A percentile compares a stretch with the other conserved stretches of the same genome.
phyloP scores from a whole-genome alignment of 2,888 invertebrate genomes.

The Caenorhabditis sp. region DNA sequence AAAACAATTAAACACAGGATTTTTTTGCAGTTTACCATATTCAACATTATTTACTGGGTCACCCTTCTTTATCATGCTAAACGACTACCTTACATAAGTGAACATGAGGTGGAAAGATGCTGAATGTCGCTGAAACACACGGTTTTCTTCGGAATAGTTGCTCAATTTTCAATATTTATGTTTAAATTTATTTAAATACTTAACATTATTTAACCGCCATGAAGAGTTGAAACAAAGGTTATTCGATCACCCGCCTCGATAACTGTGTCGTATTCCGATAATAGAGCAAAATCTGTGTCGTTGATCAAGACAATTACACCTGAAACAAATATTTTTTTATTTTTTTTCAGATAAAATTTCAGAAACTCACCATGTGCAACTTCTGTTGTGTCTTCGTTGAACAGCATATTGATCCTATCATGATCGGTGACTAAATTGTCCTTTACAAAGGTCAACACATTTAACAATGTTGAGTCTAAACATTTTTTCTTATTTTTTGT shows the following conservation, averaged over 20 bases:
- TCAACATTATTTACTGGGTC: conserved; percentile 61
- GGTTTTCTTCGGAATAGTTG: neutral
- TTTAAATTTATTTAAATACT: neutral
- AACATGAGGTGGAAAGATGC: conserved; percentile 39
- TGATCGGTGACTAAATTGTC: conserved; percentile 34
- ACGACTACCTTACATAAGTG: conserved; percentile 50
- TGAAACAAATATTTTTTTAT: neutral
- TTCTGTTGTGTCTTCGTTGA: conserved; percentile 30
- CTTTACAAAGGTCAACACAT: conserved; percentile 28
- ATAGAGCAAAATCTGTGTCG: conserved; percentile 31
- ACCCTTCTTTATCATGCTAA: conserved; percentile 55
- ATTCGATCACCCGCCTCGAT: conserved; percentile 35
- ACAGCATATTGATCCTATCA: conserved; percentile 31
- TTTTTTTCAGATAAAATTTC: neutral
- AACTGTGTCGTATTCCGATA: conserved; percentile 35
- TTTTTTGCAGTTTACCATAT: conserved; percentile 53
- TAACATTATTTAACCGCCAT: conserved; percentile 30
- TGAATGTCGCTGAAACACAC: neutral
- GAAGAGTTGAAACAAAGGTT: conserved; percentile 43
- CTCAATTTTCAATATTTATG: neutral
- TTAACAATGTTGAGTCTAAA: conserved; percentile 23
- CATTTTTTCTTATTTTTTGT: neutral
- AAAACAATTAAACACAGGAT: neutral
- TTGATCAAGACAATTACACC: conserved; percentile 39
- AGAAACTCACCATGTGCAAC: conserved; percentile 30